Percentiles rank a stretch among this genome's conserved stretches.
Evolutionary conservation across 2,113 vertebrate genomes (phyloP).

Genomic region (Cavia aperea): DNA sequence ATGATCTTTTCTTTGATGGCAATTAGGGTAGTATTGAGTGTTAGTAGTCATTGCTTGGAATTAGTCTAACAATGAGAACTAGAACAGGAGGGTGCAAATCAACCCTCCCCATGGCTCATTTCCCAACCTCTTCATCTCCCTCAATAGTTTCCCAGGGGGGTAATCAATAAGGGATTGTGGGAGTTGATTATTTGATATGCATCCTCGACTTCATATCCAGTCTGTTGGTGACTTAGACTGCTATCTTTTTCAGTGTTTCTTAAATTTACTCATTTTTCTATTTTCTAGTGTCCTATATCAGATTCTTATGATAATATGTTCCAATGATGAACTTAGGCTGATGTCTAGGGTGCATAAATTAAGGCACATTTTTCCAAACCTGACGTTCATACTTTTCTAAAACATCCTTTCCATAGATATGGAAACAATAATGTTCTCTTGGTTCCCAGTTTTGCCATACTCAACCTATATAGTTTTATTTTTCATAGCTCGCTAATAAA

Average conservation of each 20-base stretch:
- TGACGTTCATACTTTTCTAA: not conserved
- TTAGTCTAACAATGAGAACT: not conserved
- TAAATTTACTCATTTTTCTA: not conserved
- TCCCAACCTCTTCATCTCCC: not conserved
- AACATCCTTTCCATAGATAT: not conserved
- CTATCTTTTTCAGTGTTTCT: not conserved
- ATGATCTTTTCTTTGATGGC: not conserved
- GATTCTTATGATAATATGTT: not conserved
- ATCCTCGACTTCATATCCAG: not conserved
- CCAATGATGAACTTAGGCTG: not conserved
- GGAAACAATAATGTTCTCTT: not conserved
- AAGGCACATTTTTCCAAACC: not conserved
- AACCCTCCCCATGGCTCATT: not conserved
- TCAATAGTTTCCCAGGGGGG: not conserved
- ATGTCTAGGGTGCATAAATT: not conserved
- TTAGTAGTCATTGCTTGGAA: not conserved
- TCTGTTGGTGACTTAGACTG: not conserved
- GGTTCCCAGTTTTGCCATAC: not conserved
- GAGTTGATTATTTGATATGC: not conserved
- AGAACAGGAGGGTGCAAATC: not conserved
- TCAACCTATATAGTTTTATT: not conserved
- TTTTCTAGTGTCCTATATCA: not conserved
- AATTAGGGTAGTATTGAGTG: not conserved
- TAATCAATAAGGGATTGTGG: not conserved
- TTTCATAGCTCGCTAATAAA: not conserved